phyloP scores from a whole-genome alignment of 2,888 invertebrate species.

The Theretra japonica region DNA sequence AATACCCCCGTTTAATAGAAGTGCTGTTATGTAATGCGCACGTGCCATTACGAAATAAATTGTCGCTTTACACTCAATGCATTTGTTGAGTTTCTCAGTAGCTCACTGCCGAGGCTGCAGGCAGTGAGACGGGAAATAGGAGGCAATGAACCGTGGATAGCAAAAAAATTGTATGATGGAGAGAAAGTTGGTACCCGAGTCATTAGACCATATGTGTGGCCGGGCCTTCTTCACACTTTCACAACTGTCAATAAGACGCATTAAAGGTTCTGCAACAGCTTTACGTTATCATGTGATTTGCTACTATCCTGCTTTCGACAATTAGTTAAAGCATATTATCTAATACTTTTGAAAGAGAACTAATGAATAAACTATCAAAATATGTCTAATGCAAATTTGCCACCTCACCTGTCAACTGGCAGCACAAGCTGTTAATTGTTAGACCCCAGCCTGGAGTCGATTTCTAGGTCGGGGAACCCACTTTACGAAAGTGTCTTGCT shows the following conservation, averaged over 20 bases:
- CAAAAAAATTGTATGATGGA: constrained; percentile 12
- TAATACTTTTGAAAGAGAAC: no score
- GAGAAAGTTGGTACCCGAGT: constrained; percentile 24
- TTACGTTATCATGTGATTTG: background rate
- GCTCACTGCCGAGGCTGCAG: background rate
- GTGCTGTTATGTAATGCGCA: no score
- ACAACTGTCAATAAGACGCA: background rate
- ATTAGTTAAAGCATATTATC: no score
- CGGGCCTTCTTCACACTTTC: constrained; percentile 22
- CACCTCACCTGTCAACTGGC: no score
- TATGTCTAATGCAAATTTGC: no score
- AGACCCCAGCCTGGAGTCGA: no score
- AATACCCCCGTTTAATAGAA: no score
- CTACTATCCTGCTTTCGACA: background rate
- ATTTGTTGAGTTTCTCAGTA: background rate
- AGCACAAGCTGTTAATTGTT: no score
- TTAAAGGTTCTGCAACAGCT: background rate
- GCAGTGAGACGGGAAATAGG: constrained; percentile 17
- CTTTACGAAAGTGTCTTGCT: no score
- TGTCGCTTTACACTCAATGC: background rate
- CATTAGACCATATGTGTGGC: constrained; percentile 24
- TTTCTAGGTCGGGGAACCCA: no score
- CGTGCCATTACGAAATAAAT: background rate
- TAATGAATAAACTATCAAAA: no score
- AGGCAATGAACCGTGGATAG: constrained; percentile 18